Conservation (phyloP, 2,888 invertebrate genomes). For the Dicycla oo region DNA sequence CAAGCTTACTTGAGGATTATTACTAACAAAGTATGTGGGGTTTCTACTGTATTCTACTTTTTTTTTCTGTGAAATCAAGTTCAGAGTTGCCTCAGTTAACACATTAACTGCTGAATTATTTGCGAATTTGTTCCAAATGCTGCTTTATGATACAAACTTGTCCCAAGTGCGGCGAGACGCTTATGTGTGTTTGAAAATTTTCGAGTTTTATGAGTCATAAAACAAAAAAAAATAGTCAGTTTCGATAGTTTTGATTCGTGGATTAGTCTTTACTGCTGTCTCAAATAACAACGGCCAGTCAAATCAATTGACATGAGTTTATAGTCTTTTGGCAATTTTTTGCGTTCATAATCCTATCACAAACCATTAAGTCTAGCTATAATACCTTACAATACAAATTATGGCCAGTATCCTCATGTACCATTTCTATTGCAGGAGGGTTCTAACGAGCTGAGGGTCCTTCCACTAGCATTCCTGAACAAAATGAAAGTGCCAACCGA, state of each 20-base stretch:
- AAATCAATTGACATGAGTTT: background rate
- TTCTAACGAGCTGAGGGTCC: slow-evolving; percentile 74
- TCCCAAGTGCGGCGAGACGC: no score
- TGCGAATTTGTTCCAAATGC: no score
- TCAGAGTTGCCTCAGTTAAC: no score
- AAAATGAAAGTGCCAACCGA: slow-evolving; percentile 72
- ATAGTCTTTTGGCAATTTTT: background rate
- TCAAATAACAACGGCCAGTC: background rate
- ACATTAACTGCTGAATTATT: no score
- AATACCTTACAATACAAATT: background rate
- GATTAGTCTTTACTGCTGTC: background rate
- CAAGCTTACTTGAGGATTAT: slow-evolving; percentile 83
- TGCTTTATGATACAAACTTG: no score
- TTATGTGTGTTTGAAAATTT: no score
- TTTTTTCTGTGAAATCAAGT: background rate
- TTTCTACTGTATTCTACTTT: background rate
- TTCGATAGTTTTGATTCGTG: no score
- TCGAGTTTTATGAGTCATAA: no score
- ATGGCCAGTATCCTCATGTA: background rate
- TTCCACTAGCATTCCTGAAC: slow-evolving; percentile 82
- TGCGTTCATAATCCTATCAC: background rate
- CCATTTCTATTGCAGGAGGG: slow-evolving; percentile 78
- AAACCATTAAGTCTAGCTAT: background rate
- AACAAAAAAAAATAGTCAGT: no score
- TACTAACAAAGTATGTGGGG: slow-evolving; percentile 74